Conservation (phyloP, 2,888 invertebrate genomes). For the Nomada ferruginata region DNA sequence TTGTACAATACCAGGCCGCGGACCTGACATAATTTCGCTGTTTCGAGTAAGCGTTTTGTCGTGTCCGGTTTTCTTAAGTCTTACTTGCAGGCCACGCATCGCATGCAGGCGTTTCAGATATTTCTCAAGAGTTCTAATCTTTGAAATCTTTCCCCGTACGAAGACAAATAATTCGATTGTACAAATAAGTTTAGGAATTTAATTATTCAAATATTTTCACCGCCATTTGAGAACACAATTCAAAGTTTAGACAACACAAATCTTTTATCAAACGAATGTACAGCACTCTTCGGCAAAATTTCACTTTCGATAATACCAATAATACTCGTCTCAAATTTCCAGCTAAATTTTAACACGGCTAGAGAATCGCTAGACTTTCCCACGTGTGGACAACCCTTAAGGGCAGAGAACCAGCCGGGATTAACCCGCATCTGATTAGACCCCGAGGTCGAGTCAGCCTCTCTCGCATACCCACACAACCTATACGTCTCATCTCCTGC, state of each 20-base stretch:
- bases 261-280: too few relatives aligned
- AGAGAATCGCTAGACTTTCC: neutral
- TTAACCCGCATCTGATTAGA: conserved; percentile 75
- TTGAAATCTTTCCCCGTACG: neutral
- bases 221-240: too few relatives aligned
- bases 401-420: conserved; percentile 56
- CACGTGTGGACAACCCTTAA: conserved; percentile 60
- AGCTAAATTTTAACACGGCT: neutral
- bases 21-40: conserved; percentile 6
- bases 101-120: neutral
- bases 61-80: conserved; percentile 24
- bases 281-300: too few relatives aligned
- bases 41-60: conserved; percentile 18
- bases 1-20: neutral
- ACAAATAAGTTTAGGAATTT: too few relatives aligned
- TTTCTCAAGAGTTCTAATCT: too few relatives aligned
- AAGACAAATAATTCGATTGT: too few relatives aligned
- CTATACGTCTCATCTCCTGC: neutral
- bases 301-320: too few relatives aligned
- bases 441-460: conserved; percentile 66
- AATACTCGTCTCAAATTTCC: too few relatives aligned
- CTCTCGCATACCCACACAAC: conserved; percentile 6
- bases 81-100: conserved; percentile 16
- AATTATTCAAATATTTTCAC: too few relatives aligned
- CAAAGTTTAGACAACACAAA: too few relatives aligned